These are phyloP conservation scores for Quadriops clusia DNA, from an alignment of 2,888 invertebrate genomes.

Conservation along the genomic window DNA sequence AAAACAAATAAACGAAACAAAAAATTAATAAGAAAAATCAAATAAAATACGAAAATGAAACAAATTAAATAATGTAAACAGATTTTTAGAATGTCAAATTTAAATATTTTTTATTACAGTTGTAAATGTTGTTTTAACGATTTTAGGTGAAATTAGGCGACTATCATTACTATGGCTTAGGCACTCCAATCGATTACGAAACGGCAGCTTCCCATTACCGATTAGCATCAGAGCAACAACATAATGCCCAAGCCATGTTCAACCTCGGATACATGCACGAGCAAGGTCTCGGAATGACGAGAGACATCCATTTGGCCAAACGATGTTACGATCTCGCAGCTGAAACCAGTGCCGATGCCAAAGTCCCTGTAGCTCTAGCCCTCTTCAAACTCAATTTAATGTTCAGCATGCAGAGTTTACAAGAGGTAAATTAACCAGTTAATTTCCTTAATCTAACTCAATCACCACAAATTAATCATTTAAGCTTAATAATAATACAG, in stretches of 20 bases:
- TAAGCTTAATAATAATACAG: too few relatives aligned
- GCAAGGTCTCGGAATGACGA: conserved; percentile 82
- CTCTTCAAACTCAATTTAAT: conserved; percentile 70
- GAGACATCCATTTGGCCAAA: conserved; percentile 91
- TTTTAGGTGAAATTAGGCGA: conserved; percentile 82
- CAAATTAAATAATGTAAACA: too few relatives aligned
- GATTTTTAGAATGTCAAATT: too few relatives aligned
- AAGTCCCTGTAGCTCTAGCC: conserved; percentile 86
- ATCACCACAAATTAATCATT: too few relatives aligned
- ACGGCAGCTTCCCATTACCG: conserved; percentile 85
- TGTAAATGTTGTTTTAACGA: too few relatives aligned
- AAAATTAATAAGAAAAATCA: too few relatives aligned
- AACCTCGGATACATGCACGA: conserved; percentile 99
- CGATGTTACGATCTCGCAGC: conserved; percentile 80
- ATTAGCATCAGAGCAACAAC: conserved; percentile 85
- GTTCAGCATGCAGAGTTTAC: conserved; percentile 59
- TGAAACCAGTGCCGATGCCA: conserved; percentile 85
- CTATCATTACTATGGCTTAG: conserved; percentile 95
- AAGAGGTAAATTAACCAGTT: conserved; percentile 46
- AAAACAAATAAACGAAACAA: neutral
- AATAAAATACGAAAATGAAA: too few relatives aligned
- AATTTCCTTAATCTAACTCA: too few relatives aligned
- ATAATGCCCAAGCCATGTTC: conserved; percentile 95
- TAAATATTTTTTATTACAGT: too few relatives aligned
- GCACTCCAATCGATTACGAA: conserved; percentile 84